Percentiles rank a stretch among this genome's conserved stretches.
These are phyloP conservation scores for Malacoraja senta DNA, from an alignment of 2,797 vertebrate species.

Conservation along the genomic window DNA sequence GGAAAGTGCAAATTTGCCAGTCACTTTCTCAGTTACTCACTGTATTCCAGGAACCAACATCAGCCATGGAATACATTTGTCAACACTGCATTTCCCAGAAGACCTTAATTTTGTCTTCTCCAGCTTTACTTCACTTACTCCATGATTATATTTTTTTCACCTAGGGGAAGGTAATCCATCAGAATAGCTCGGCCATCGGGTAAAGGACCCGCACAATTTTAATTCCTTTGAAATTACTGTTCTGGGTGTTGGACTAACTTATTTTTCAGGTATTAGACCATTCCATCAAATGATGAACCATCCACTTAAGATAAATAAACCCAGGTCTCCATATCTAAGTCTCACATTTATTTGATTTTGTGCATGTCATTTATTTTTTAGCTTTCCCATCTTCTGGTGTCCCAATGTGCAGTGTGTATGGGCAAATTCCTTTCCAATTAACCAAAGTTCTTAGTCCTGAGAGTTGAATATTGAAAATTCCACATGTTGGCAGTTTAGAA, in stretches of 20 bases:
- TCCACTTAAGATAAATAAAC: not conserved
- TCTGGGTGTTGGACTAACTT: not conserved
- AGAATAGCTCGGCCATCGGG: too few species aligned
- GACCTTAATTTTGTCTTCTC: not conserved
- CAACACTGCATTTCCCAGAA: not conserved
- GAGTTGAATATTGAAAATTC: too few species aligned
- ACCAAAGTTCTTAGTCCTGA: too few species aligned
- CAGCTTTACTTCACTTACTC: not conserved
- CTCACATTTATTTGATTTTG: not conserved
- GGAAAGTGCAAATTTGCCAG: not conserved
- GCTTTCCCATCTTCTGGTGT: not conserved
- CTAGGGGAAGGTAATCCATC: not conserved
- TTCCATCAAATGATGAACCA: not conserved
- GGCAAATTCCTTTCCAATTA: too few species aligned
- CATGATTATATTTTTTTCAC: not conserved
- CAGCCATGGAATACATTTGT: not conserved
- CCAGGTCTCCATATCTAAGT: not conserved
- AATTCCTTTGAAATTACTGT: not conserved
- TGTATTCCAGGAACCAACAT: not conserved
- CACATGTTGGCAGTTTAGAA: too few species aligned
- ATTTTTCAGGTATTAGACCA: not conserved
- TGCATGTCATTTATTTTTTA: not conserved
- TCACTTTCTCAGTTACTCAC: not conserved
- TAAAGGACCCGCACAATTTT: not conserved
- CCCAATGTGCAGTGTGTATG: not conserved